Evolutionary conservation across 2,113 vertebrate genomes (phyloP).

Genomic region (Sinosuthora webbiana): DNA sequence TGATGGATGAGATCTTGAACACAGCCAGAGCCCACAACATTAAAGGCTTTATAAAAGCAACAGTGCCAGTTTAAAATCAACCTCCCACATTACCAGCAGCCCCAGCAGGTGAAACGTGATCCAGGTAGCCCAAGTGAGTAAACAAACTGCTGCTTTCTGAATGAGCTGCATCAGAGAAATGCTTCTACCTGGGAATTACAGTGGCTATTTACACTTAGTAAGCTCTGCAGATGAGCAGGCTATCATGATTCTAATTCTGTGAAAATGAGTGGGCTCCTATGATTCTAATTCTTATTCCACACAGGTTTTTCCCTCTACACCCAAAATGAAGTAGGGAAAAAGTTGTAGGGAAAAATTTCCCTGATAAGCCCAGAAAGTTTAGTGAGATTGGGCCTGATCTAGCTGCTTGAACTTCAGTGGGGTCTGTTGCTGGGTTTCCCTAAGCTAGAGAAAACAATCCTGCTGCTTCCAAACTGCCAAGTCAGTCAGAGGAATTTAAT

Average conservation of each 20-base stretch:
- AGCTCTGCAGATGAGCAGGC: background rate
- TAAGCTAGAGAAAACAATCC: background rate
- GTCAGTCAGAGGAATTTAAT: background rate
- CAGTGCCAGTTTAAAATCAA: constrained; percentile 22
- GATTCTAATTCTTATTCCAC: background rate
- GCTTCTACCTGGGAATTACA: background rate
- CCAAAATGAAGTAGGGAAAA: background rate
- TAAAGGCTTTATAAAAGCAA: constrained; percentile 60
- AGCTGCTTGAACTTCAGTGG: background rate
- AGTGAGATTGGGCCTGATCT: background rate
- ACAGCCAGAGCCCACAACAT: background rate
- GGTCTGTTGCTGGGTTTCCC: background rate
- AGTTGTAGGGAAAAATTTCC: background rate
- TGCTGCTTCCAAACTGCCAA: background rate
- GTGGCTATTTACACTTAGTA: background rate
- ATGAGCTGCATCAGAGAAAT: background rate
- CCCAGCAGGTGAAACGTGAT: constrained; percentile 40
- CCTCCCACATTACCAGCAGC: background rate
- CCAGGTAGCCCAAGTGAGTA: background rate
- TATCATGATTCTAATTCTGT: background rate
- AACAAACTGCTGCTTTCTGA: constrained; percentile 29
- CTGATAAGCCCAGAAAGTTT: background rate
- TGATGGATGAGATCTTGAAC: constrained; percentile 15
- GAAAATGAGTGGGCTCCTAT: background rate
- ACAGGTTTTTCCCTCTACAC: background rate